Base-by-base conservation (phyloP, 2,113 vertebrate genomes). In the Chroicocephalus ridibundus region DNA sequence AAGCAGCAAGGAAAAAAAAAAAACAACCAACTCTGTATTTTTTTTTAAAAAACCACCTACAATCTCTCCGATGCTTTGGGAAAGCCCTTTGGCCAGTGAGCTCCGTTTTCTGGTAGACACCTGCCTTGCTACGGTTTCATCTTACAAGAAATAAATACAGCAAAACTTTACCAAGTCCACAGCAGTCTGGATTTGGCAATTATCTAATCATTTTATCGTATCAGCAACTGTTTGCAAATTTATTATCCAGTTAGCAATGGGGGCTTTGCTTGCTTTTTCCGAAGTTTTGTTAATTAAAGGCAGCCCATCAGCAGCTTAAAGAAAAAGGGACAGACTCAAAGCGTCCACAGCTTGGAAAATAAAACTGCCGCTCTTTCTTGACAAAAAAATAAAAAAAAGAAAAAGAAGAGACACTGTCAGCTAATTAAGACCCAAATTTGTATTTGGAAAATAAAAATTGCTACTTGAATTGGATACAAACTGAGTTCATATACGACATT, bases 371-470 rank as follows among this genome's bases (percentile, higher is more conserved):
- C 32, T 42, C 47, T 46, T 68, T 47, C 70, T 57, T 55, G 13
- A 32, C 21, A 60, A 58, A 51, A 10, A 26, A 18, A 24, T 9
- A 26, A 16, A 13, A 34, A 19, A n/a, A 44, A 26, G 32, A 7
- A 49, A 77, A 66, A 46, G 4, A 57, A 68, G 79, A 90, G 82
- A 81, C 55, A n/a, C 86, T 83, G 82, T 66, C 94, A 86, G 80
- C 46, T 62, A 22, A 81, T 74, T 32, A 40, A 93, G 70, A 76
- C 51, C 60, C 29, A 10, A 22, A 74, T 57, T 31, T 52, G 6
- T 25, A 6, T 3, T 17, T 84, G 36, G 20, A 13, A 71, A 49
- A 38, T 46, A 25, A 36, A 47, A 26, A 15, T 7, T 2, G 13
- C 38, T 24, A 5, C 15, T 75, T 24, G 17, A 92, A 55, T 1